phyloP scores from a whole-genome alignment of 2,888 invertebrate species.

The Drosophila algonquin region DNA sequence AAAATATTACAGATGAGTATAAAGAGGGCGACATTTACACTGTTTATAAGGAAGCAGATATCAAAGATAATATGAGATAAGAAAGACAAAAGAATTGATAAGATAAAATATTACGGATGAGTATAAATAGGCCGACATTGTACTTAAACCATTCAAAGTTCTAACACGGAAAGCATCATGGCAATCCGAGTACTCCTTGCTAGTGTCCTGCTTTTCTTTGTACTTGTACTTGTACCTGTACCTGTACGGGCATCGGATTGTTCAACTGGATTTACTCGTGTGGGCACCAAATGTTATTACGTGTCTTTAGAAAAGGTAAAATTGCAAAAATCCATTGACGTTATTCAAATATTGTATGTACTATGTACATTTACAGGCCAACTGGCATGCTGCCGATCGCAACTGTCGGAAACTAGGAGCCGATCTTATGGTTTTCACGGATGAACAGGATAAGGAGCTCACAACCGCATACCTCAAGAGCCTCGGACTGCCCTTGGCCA shows the following conservation, averaged over 20 bases:
- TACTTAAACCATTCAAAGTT: too few relatives aligned
- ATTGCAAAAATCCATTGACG: neutral
- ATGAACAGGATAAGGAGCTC: neutral
- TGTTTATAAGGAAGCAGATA: too few relatives aligned
- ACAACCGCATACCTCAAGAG: neutral
- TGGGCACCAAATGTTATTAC: slow-evolving; percentile 16
- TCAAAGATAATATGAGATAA: too few relatives aligned
- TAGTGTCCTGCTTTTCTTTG: neutral
- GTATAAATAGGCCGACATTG: too few relatives aligned
- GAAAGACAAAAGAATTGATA: too few relatives aligned
- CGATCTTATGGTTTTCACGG: neutral
- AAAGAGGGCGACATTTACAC: too few relatives aligned
- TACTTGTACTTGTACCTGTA: neutral
- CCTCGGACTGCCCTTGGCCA: slow-evolving; percentile 3
- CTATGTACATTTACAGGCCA: neutral
- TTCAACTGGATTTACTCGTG: neutral
- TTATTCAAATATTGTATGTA: too few relatives aligned
- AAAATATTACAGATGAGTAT: too few relatives aligned
- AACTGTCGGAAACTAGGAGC: slow-evolving; percentile 4
- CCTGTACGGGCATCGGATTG: neutral
- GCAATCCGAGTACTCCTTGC: neutral
- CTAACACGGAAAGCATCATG: too few relatives aligned
- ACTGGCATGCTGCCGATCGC: slow-evolving; percentile 26
- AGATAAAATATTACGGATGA: too few relatives aligned
- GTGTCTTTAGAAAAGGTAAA: neutral